Percentiles rank a stretch among this genome's conserved stretches.
These are phyloP conservation scores for Engraulis encrasicolus DNA, from an alignment of 2,113 vertebrate genomes.

Conservation along the genomic window DNA sequence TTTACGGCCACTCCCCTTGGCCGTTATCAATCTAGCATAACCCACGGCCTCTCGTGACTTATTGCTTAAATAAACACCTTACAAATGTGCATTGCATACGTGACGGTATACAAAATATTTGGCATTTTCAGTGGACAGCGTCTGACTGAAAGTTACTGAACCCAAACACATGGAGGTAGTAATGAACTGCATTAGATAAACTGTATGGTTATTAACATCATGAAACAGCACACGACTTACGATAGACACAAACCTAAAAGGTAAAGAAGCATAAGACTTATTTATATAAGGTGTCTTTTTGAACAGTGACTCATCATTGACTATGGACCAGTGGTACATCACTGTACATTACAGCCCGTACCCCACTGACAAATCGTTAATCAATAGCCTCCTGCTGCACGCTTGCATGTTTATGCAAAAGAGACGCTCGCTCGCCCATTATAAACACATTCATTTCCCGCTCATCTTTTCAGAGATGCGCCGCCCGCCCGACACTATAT, in stretches of 20 bases:
- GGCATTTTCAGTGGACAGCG: no score
- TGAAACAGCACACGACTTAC: background rate
- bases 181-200: background rate
- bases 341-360: no score
- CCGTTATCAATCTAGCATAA: no score
- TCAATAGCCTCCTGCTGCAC: background rate
- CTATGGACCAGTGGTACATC: no score
- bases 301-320: no score
- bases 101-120: no score
- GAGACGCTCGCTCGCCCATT: background rate
- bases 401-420: background rate
- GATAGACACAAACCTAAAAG: background rate
- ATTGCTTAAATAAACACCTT: no score
- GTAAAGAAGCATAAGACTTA: background rate
- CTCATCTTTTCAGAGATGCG: background rate
- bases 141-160: background rate
- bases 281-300: background rate
- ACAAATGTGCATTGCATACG: no score
- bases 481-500: no score
- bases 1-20: no score
- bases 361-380: background rate
- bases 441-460: background rate
- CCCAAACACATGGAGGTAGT: no score
- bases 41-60: no score
- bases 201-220: background rate